Evolutionary conservation across 1,140 invertebrate genomes (phyloP).

Genomic region (Pseudomyrmex flavicornis): DNA sequence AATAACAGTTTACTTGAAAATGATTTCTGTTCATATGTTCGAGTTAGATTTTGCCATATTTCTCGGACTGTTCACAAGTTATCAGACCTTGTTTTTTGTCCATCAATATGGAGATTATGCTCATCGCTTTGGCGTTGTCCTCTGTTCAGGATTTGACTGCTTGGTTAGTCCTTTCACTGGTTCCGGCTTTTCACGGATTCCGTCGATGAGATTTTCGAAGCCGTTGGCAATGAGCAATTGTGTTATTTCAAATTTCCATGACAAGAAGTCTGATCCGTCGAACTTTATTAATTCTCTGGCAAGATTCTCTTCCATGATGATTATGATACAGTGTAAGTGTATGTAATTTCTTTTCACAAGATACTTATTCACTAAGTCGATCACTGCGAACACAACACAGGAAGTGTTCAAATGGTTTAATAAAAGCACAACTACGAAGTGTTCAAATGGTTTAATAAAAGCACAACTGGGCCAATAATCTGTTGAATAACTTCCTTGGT

Average conservation of each 20-base stretch:
- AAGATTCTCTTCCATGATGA: neutral
- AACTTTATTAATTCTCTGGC: neutral
- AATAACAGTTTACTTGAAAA: slow-evolving; percentile 36
- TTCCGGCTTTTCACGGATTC: neutral
- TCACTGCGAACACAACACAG: too few relatives aligned
- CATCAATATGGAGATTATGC: too few relatives aligned
- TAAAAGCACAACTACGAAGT: too few relatives aligned
- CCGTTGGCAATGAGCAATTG: neutral
- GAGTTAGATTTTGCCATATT: slow-evolving; percentile 21
- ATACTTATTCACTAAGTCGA: neutral
- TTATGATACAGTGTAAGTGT: too few relatives aligned
- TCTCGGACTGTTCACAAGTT: slow-evolving; percentile 35
- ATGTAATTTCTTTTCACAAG: too few relatives aligned
- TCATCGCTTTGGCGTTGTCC: neutral
- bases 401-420: too few relatives aligned
- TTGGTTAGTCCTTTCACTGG: too few relatives aligned
- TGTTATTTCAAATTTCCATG: neutral
- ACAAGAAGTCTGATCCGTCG: neutral
- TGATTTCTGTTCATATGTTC: slow-evolving; percentile 49
- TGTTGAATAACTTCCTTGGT: too few relatives aligned
- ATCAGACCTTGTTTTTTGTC: too few relatives aligned
- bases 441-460: too few relatives aligned
- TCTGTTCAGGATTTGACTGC: too few relatives aligned
- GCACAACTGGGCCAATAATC: too few relatives aligned
- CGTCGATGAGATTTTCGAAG: neutral